Evolutionary conservation across 2,113 vertebrate genomes (phyloP).

Genomic region (Dromaius novaehollandiae): DNA sequence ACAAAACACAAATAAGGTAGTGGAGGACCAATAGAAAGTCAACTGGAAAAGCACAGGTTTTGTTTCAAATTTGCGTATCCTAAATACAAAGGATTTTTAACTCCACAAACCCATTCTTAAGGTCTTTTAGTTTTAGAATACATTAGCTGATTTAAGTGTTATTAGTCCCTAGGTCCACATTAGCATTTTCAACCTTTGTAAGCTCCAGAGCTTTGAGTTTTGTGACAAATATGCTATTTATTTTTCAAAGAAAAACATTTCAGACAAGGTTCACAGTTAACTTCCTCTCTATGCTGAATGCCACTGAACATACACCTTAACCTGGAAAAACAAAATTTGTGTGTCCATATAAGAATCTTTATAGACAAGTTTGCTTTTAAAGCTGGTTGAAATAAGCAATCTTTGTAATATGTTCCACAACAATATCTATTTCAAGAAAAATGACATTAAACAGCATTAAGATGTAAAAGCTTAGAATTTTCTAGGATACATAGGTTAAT

Average conservation of each 20-base stretch:
- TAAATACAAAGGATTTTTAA: slow-evolving; percentile 19
- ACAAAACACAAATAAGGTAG: background rate
- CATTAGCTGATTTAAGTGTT: slow-evolving; percentile 13
- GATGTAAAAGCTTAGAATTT: background rate
- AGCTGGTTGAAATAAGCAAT: background rate
- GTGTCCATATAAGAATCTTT: background rate
- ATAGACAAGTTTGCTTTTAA: background rate
- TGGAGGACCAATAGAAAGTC: background rate
- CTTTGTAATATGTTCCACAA: background rate
- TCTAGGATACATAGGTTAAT: slow-evolving; percentile 32
- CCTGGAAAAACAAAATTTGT: background rate
- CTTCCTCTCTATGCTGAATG: background rate
- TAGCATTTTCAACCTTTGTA: background rate
- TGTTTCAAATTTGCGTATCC: background rate
- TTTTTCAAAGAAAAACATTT: background rate
- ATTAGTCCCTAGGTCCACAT: background rate
- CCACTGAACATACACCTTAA: background rate
- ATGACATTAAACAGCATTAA: background rate
- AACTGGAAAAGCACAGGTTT: slow-evolving; percentile 19
- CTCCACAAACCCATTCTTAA: background rate
- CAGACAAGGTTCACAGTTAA: background rate
- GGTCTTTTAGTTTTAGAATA: too few relatives aligned
- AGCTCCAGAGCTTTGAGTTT: background rate
- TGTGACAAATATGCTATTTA: background rate
- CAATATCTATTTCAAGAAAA: background rate